Evolutionary conservation across 2,797 vertebrate species (phyloP).

Genomic region (Muraenolepis orangiensis): DNA sequence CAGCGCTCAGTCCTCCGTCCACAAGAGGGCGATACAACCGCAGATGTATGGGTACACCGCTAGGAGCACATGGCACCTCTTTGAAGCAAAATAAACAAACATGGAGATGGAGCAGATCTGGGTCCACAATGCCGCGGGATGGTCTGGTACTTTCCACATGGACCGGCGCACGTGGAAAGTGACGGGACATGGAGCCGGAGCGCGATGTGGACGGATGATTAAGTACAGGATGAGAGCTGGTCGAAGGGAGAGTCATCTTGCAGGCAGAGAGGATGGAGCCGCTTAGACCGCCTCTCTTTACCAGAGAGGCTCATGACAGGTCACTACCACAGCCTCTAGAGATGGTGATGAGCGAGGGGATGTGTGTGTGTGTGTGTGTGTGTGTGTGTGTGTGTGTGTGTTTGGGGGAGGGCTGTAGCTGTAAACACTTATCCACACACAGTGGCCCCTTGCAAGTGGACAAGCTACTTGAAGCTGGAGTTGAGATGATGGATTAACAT

Average conservation of each 20-base stretch:
- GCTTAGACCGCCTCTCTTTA: conserved; percentile 51
- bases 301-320: conserved; percentile 53
- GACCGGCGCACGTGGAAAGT: conserved; percentile 19
- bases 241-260: conserved; percentile 57
- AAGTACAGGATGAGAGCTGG: conserved; percentile 56
- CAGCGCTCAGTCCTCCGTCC: no score
- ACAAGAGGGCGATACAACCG: conserved; percentile 8
- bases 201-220: conserved; percentile 61
- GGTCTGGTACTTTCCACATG: conserved; percentile 35
- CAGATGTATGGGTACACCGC: conserved; percentile 10
- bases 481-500: conserved; percentile 51
- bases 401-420: conserved; percentile 9
- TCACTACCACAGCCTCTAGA: conserved; percentile 52
- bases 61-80: conserved; percentile 26
- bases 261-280: conserved; percentile 48
- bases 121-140: conserved; percentile 43
- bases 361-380: neutral
- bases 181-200: conserved; percentile 48
- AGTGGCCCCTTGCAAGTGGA: conserved; percentile 35
- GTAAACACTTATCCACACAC: conserved; percentile 39
- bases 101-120: conserved; percentile 48
- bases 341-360: conserved; percentile 35
- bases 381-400: neutral
- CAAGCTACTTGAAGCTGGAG: conserved; percentile 49
- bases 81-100: conserved; percentile 31